Percentiles rank a stretch among this genome's conserved stretches.
phyloP scores from a whole-genome alignment of 1,140 invertebrate species.

The Leptestheria dahalacensis region DNA sequence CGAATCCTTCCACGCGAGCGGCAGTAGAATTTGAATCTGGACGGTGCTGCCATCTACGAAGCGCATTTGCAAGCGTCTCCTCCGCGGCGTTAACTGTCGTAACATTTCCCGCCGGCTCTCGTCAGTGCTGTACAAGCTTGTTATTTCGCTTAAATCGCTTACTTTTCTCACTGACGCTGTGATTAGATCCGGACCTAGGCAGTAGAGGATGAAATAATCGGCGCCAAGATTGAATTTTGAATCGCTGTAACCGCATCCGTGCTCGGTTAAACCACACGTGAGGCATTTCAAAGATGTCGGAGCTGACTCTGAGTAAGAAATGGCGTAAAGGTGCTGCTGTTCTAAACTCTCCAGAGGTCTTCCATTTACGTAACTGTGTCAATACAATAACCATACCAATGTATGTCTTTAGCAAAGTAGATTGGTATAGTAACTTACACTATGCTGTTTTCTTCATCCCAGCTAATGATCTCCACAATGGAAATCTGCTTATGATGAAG shows the following conservation, averaged over 20 bases:
- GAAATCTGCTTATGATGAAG: not conserved
- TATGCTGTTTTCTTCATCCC: constrained; percentile 4
- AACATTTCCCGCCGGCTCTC: constrained; percentile 4
- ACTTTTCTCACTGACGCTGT: not conserved
- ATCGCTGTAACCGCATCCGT: not conserved
- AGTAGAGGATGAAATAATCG: constrained; percentile 1
- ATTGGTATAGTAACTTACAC: not conserved
- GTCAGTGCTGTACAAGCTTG: not conserved
- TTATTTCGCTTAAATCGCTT: not conserved
- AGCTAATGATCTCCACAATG: constrained; percentile 7
- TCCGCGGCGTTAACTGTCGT: constrained; percentile 2
- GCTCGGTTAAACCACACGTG: not conserved
- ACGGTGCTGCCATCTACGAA: constrained; percentile 9
- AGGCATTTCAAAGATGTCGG: not conserved
- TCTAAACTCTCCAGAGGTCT: not conserved
- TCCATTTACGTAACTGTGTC: constrained; percentile 13
- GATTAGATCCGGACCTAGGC: constrained; percentile 2
- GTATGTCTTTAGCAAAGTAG: not conserved
- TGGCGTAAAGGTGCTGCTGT: constrained; percentile 12
- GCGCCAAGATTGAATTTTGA: not conserved
- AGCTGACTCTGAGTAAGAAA: not conserved
- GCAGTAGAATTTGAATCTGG: constrained; percentile 10
- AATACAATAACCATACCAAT: not conserved
- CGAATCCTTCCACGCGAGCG: constrained; percentile 11
- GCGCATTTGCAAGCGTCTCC: constrained; percentile 2